phyloP scores from a whole-genome alignment of 2,113 vertebrate genomes.

The Eptatretus burgeri region DNA sequence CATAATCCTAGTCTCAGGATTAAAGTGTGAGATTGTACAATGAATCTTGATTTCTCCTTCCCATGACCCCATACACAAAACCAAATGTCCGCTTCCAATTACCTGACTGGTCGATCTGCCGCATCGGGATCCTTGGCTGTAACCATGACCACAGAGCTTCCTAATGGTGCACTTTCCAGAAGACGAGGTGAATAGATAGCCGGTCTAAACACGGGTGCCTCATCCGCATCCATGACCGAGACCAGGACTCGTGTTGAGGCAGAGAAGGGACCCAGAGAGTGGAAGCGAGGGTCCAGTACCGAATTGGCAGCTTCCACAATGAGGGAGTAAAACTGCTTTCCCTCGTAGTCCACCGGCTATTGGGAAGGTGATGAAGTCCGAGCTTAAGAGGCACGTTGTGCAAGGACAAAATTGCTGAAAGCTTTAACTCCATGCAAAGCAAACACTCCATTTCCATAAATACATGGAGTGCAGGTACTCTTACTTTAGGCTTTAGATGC shows the following conservation, averaged over 20 bases:
- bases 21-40: too few species aligned
- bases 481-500: not conserved
- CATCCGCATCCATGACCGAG: conserved; percentile 39
- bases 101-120: conserved; percentile 45
- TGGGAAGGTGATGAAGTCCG: not conserved
- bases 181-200: conserved; percentile 31
- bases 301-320: conserved; percentile 56
- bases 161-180: conserved; percentile 38
- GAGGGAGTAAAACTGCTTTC: conserved; percentile 36
- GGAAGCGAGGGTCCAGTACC: conserved; percentile 39
- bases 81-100: conserved; percentile 9
- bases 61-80: too few species aligned
- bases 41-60: too few species aligned
- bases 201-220: conserved; percentile 38
- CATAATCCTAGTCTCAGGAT: too few species aligned
- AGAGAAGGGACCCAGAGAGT: conserved; percentile 36
- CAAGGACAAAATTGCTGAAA: too few species aligned
- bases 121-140: conserved; percentile 40
- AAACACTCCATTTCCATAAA: too few species aligned
- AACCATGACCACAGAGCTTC: conserved; percentile 29
- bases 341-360: conserved; percentile 47
- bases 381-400: not conserved
- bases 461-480: too few species aligned
- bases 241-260: conserved; percentile 36
- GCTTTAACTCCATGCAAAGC: too few species aligned